Conservation (phyloP, 2,113 vertebrate genomes). For the Ceyx margarethae region DNA sequence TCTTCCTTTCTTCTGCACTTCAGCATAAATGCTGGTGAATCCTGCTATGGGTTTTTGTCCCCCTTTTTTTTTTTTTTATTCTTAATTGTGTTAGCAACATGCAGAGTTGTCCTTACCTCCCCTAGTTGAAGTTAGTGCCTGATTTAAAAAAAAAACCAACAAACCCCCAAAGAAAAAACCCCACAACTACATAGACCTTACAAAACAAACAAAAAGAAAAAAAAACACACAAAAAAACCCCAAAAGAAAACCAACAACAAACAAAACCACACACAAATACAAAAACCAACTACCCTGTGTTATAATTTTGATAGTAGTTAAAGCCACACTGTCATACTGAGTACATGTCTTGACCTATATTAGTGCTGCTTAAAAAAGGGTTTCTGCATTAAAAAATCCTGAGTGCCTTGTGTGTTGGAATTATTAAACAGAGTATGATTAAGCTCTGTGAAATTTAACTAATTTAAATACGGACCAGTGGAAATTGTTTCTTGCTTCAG, state of each 20-base stretch:
- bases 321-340: neutral
- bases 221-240: neutral
- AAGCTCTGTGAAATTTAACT: neutral
- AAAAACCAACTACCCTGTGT: neutral
- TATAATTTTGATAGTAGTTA: neutral
- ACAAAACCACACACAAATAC: neutral
- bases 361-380: neutral
- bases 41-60: neutral
- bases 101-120: neutral
- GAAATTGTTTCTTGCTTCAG: conserved; percentile 66
- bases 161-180: neutral
- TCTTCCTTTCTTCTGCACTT: neutral
- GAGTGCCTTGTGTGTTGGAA: neutral
- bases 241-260: neutral
- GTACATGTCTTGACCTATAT: neutral
- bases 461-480: neutral
- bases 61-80: too few relatives aligned
- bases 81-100: neutral
- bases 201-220: neutral
- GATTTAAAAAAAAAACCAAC: neutral
- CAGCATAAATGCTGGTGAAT: neutral
- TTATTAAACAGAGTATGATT: neutral
- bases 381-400: neutral
- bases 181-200: neutral
- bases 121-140: neutral